phyloP scores from a whole-genome alignment of 2,113 vertebrate genomes.

The Gallinago jamesoni region DNA sequence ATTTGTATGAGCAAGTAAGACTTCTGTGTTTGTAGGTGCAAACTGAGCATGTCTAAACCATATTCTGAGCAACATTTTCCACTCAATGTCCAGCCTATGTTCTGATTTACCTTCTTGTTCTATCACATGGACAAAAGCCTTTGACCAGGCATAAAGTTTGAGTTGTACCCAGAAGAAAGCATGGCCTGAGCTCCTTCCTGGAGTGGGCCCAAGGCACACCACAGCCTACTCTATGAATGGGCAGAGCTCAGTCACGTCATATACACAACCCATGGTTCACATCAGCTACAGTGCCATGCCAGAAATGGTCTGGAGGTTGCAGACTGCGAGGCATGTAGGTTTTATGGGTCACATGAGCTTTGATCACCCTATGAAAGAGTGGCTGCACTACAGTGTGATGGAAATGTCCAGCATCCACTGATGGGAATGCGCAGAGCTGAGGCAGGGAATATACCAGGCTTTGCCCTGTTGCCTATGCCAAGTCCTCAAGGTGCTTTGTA shows the following conservation, averaged over 20 bases:
- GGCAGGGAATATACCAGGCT: neutral
- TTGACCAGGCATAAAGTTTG: neutral
- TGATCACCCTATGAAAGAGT: neutral
- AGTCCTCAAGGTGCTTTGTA: neutral
- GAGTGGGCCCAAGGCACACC: neutral
- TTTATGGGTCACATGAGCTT: neutral
- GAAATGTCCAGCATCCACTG: neutral
- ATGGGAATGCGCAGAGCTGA: neutral
- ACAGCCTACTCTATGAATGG: neutral
- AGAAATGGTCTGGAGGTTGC: neutral
- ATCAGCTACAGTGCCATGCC: neutral
- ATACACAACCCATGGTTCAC: rapidly evolving
- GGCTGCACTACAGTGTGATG: neutral
- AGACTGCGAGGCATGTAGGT: neutral
- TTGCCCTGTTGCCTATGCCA: neutral
- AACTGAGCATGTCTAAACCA: neutral
- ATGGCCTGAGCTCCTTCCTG: neutral
- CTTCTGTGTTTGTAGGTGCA: neutral
- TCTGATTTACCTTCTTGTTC: neutral
- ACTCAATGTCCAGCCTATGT: neutral
- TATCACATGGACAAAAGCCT: neutral
- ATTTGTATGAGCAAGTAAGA: neutral
- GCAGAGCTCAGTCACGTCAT: neutral
- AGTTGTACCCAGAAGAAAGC: neutral
- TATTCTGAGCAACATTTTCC: neutral